Evolutionary conservation across 1,140 invertebrate species (phyloP), one percentile per base, ranked within the genome.

Genomic region (Psilanteris sp.): DNA sequence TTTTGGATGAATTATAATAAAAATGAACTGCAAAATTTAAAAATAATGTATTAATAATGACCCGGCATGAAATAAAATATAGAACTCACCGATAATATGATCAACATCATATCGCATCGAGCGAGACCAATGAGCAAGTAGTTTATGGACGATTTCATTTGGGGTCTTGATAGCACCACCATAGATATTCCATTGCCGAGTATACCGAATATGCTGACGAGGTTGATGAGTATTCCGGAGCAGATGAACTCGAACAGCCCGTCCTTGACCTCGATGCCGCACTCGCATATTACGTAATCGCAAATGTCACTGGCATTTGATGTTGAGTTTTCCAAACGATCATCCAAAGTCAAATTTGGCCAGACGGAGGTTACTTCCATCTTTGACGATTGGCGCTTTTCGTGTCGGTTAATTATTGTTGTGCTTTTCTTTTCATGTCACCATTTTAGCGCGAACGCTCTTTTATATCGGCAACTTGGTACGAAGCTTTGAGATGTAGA

Each of bases 141-240:
- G 88, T 98, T 98, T 74, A 98, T 97, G 72, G 96, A 97, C 4
- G 95, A 97, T 75, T 93, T 92, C 96, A 98, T 98, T 80, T 97
- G 96, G 0, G 95, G 96, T 22, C 96, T 91, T 7, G 94, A 96
- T 4, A 98, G 89, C 16, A 98, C 96, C 11, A 96, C 93, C 89
- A 97, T 96, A 0, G 95, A 95, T 9, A 98, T 93, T 13, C 93
- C 90, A 84, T 98, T 98, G 44, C 96, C 96, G 1, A 98, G 88
- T 18, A 98, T 92, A 0, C 97, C 97, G 15, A 96, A 92, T 0
- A 94, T 79, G 37, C 95, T 95, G 8, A 97, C 92, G 7, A 93
- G 82, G 80, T 96, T 96, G 7, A 97, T 90, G 29, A 97, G 86
- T 29, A 98, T 90, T 9, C 96, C 96, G 83, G 94, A 94, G 15